These are phyloP conservation scores for Mus spretus DNA, from an alignment of 2,797 vertebrate species.

Conservation along the genomic window DNA sequence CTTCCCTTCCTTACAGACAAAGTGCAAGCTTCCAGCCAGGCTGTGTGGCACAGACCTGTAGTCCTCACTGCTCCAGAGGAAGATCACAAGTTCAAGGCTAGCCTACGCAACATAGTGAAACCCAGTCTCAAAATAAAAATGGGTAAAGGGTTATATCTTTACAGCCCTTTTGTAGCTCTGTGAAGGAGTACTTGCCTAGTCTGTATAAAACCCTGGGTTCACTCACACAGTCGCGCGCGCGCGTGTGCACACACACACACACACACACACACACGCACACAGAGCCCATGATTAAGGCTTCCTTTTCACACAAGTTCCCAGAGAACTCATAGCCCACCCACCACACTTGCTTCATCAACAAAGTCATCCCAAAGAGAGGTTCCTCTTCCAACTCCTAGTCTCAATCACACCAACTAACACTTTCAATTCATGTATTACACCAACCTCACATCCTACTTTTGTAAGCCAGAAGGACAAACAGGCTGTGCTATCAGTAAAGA, in stretches of 20 bases:
- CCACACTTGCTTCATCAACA: not conserved
- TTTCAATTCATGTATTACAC: not conserved
- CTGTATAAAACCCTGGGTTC: not conserved
- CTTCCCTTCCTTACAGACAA: not conserved
- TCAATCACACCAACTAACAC: not conserved
- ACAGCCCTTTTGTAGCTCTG: not conserved
- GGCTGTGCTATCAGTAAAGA: not conserved
- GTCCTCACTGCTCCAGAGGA: not conserved
- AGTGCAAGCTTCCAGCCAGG: not conserved
- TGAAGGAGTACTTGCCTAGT: not conserved
- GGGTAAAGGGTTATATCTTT: not conserved
- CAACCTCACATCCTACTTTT: not conserved
- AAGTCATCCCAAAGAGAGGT: not conserved
- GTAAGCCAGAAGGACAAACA: not conserved
- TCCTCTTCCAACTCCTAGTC: not conserved
- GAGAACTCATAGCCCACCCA: not conserved
- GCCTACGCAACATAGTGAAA: not conserved
- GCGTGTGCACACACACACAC: not conserved
- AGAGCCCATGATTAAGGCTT: too few species aligned
- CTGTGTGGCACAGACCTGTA: not conserved
- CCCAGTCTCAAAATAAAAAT: not conserved
- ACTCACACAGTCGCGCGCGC: not conserved
- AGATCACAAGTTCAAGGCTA: not conserved
- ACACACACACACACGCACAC: not conserved
- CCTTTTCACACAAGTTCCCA: too few species aligned